Conservation (phyloP, 2,888 invertebrate genomes). For the Mantis religiosa region DNA sequence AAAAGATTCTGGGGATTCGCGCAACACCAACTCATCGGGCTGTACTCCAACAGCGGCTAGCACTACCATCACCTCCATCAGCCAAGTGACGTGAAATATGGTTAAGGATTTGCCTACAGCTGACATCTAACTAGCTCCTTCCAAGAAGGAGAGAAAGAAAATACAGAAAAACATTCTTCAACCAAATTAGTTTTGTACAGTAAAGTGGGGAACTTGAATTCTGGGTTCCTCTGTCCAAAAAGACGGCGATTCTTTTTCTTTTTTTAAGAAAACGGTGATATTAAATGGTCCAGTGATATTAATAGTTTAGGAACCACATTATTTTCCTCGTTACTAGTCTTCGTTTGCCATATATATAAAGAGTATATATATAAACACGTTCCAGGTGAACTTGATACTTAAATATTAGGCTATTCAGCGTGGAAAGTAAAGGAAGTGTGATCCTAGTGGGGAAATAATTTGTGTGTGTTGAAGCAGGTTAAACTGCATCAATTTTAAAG, state of each 20-base stretch:
- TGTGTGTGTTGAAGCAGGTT: background rate
- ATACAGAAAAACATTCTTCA: background rate
- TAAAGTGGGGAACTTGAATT: constrained; percentile 20
- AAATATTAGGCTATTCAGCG: background rate
- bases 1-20: background rate
- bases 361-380: constrained; percentile 30
- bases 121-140: constrained; percentile 19
- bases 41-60: background rate
- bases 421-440: background rate
- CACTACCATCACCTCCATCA: background rate
- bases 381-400: constrained; percentile 27
- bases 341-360: constrained; percentile 34
- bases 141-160: constrained; percentile 20
- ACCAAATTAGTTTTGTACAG: constrained; percentile 24
- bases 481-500: constrained; percentile 9
- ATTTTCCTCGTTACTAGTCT: constrained; percentile 34
- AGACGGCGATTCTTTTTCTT: background rate
- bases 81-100: background rate
- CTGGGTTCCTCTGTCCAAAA: constrained; percentile 13
- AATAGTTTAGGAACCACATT: constrained; percentile 28
- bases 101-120: background rate
- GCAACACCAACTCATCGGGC: background rate
- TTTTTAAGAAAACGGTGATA: constrained; percentile 31
- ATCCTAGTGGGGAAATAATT: background rate
- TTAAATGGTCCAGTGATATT: constrained; percentile 34